These are phyloP conservation scores for Cryptosula pallasiana DNA, from an alignment of 2,888 invertebrate genomes.

Conservation along the genomic window DNA sequence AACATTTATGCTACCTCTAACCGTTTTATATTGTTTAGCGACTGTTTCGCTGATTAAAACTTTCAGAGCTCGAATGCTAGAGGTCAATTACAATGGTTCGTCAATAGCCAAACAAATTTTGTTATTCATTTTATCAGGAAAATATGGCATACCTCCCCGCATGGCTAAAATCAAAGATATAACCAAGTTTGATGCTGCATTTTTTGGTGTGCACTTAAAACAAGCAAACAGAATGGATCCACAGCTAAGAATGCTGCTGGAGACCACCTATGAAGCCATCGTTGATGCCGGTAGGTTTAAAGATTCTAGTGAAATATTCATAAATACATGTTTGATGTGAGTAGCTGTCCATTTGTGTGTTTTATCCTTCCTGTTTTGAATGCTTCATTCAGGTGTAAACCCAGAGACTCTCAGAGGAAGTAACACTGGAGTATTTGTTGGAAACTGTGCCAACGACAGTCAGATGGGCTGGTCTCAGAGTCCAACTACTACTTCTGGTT, in stretches of 20 bases:
- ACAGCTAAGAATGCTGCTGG: no score
- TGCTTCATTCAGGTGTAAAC: constrained; percentile 73
- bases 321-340: no score
- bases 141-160: constrained; percentile 54
- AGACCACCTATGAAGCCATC: constrained; percentile 63
- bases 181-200: constrained; percentile 52
- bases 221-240: constrained; percentile 37
- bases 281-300: constrained; percentile 52
- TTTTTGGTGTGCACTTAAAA: constrained; percentile 44
- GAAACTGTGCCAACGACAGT: constrained; percentile 85
- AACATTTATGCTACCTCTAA: no score
- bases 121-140: no score
- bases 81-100: no score
- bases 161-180: constrained; percentile 56
- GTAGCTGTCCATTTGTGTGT: no score
- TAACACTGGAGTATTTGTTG: constrained; percentile 89
- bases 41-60: no score
- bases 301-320: no score
- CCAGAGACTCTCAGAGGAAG: constrained; percentile 78
- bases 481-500: constrained; percentile 71
- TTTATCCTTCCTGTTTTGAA: constrained; percentile 77
- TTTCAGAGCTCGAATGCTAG: no score
- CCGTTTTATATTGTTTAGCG: no score
- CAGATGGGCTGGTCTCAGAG: constrained; percentile 80
- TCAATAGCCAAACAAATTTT: no score